Conservation (phyloP, 2,113 vertebrate genomes). For the Crypturellus undulatus region DNA sequence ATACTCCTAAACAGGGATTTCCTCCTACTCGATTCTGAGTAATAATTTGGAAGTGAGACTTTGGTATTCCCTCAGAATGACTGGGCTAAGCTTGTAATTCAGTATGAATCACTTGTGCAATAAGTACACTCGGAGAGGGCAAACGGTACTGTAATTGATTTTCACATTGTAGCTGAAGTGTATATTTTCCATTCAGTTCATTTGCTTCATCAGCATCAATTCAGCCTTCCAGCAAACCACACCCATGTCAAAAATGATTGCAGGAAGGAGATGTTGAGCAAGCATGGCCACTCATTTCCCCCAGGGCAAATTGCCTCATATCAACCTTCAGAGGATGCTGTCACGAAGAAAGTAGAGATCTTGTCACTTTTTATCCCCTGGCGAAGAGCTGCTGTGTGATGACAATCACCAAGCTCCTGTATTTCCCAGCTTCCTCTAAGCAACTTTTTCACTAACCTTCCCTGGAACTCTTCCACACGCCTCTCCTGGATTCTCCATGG, state of each 20-base stretch:
- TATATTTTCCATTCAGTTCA: slow-evolving; percentile 49
- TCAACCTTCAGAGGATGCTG: neutral
- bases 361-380: neutral
- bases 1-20: slow-evolving; percentile 71
- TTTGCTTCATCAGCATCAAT: slow-evolving; percentile 58
- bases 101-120: slow-evolving; percentile 67
- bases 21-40: slow-evolving; percentile 77
- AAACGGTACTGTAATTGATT: slow-evolving; percentile 20
- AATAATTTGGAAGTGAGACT: slow-evolving; percentile 72
- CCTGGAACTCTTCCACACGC: neutral
- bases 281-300: slow-evolving; percentile 24
- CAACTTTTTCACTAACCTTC: neutral
- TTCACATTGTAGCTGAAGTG: slow-evolving; percentile 44
- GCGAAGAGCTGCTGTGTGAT: neutral
- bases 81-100: slow-evolving; percentile 48
- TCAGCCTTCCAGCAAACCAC: slow-evolving; percentile 42
- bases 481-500: neutral
- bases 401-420: neutral
- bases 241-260: slow-evolving; percentile 35
- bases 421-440: neutral
- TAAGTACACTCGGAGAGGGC: neutral
- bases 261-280: slow-evolving; percentile 37
- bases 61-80: slow-evolving; percentile 74
- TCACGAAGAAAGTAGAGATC: neutral
- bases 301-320: neutral